phyloP scores from a whole-genome alignment of 2,113 vertebrate species.

The Alethe castanea region DNA sequence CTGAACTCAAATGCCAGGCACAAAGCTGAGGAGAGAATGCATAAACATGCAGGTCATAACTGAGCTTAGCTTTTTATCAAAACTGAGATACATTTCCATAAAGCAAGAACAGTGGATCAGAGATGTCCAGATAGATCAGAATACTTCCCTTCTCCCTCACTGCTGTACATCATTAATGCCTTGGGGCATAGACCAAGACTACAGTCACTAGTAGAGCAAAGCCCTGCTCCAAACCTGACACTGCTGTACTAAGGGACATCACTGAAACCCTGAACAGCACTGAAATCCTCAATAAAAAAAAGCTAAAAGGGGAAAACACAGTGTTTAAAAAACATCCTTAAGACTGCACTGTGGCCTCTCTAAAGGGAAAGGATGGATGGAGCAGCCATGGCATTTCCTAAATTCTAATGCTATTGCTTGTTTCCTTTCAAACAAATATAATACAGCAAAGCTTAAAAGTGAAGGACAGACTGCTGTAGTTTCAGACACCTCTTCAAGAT shows the following conservation, averaged over 20 bases:
- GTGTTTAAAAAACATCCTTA: neutral
- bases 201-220: neutral
- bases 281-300: neutral
- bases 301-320: neutral
- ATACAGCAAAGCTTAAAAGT: neutral
- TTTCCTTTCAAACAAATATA: neutral
- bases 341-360: neutral
- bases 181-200: neutral
- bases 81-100: neutral
- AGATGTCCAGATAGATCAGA: neutral
- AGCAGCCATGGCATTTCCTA: neutral
- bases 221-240: neutral
- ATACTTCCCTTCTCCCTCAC: neutral
- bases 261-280: neutral
- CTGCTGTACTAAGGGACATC: neutral
- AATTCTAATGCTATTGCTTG: neutral
- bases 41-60: neutral
- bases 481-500: neutral
- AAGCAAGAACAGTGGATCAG: neutral
- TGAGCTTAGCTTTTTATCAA: neutral
- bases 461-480: neutral
- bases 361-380: neutral
- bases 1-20: accelerated
- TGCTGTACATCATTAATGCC: neutral
- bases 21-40: neutral